Base-by-base conservation (phyloP, 1,140 invertebrate species). In the Philotrypesis tridentata region DNA sequence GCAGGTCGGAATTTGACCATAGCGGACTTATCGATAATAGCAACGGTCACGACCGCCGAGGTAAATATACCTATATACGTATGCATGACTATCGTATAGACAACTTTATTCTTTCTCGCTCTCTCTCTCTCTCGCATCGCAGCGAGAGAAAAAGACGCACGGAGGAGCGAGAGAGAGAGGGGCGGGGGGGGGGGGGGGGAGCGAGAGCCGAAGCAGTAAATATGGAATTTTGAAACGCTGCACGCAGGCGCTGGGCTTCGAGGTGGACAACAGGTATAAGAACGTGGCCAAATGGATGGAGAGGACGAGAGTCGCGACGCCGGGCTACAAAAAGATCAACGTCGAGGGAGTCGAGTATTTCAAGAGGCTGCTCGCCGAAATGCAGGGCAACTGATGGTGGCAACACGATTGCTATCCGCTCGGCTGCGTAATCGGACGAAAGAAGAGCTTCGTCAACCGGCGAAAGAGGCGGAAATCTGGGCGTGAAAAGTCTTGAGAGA, bases 321-420 rank as follows among this genome's bases (percentile, higher is more conserved):
- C 95, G 4, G 95, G 94, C 33, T 97, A 96, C 89, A 92, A 94
- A 82, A 95, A 96, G 86, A 93, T 94, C 63, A 96, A 97, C 87
- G 94, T 88, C 7, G 92, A 93, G 43, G 92, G 92, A 27, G 73
- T 91, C 14, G 86, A 92, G 40, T 61, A 84, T 23, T 74, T 90
- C 1, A 90, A 87, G 75, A 87, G 86, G 67, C 43, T 84, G 31
- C 25, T 87, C 0, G 75, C 25, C 23, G 73, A 82, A 9, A 80
- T 79, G 31, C 23, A 29, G 60, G 37, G 23, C 40, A 82, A 79
- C 40, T 82, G 60, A 82, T 78, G 75, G 73, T 71, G 74, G 48
- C n/a, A 74, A 77, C 65, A 77, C 25, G 29, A 71, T 14, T 82
- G 80, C 48, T 77, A 77, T 31, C 67, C 80, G 3, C 43, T 82